Percentiles rank a stretch among this genome's conserved stretches.
Evolutionary conservation across 2,888 invertebrate genomes (phyloP).

Genomic region (Campoletis raptor): DNA sequence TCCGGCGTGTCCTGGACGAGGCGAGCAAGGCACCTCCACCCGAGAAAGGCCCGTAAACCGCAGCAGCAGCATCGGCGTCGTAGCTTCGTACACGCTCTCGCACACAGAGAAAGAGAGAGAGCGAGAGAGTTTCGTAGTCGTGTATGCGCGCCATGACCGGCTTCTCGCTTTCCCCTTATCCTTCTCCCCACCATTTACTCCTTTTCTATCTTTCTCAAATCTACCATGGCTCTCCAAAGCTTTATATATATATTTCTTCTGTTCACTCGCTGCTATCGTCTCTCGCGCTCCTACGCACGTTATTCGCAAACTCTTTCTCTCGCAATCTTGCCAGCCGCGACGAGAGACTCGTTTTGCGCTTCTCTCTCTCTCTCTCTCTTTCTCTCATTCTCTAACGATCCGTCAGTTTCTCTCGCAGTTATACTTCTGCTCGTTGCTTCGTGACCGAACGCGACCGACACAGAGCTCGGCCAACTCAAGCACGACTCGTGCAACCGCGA

Average conservation of each 20-base stretch:
- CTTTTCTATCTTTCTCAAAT: slow-evolving; percentile 55
- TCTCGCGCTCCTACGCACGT: slow-evolving; percentile 49
- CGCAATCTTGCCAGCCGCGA: slow-evolving; percentile 50
- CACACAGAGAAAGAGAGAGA: not conserved
- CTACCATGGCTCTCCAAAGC: slow-evolving; percentile 55
- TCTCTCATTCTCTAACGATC: slow-evolving; percentile 46
- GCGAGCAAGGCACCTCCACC: slow-evolving; percentile 60
- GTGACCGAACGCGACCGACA: slow-evolving; percentile 76
- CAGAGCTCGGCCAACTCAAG: slow-evolving; percentile 76
- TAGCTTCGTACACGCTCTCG: slow-evolving; percentile 42
- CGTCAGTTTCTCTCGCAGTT: slow-evolving; percentile 40
- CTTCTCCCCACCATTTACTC: slow-evolving; percentile 6
- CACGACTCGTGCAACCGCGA: slow-evolving; percentile 76
- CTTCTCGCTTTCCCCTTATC: slow-evolving; percentile 66
- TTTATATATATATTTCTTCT: slow-evolving; percentile 41
- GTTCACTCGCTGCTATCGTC: slow-evolving; percentile 37
- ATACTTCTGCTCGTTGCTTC: slow-evolving; percentile 56
- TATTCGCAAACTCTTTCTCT: slow-evolving; percentile 59
- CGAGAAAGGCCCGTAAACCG: slow-evolving; percentile 65
- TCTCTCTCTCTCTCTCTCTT: slow-evolving; percentile 43
- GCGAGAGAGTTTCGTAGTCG: slow-evolving; percentile 13
- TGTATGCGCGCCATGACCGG: slow-evolving; percentile 68
- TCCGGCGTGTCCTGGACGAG: slow-evolving; percentile 64
- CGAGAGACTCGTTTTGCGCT: slow-evolving; percentile 61
- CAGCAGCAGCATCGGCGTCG: slow-evolving; percentile 67